These are phyloP conservation scores for Matsumurasca onukii DNA, from an alignment of 1,140 invertebrate species.

Conservation along the genomic window DNA sequence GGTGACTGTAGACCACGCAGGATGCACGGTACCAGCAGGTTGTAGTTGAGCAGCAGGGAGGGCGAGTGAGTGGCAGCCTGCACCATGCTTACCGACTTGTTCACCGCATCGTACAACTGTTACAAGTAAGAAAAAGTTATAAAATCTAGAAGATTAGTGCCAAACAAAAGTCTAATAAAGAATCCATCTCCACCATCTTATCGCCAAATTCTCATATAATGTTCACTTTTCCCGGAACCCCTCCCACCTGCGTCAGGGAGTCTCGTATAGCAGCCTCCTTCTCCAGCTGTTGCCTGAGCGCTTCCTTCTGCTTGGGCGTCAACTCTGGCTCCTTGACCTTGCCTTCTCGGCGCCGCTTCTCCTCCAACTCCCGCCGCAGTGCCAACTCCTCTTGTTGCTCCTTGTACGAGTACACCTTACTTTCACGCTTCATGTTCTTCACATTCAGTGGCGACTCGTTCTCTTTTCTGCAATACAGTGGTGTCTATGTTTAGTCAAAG, in stretches of 20 bases:
- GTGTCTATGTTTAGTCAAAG: no score
- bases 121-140: conserved; percentile 14
- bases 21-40: conserved; percentile 61
- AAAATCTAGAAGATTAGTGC: not conserved
- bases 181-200: not conserved
- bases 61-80: conserved; percentile 54
- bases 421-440: conserved; percentile 93
- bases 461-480: conserved; percentile 52
- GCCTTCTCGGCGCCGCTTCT: conserved; percentile 85
- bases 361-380: conserved; percentile 87
- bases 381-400: conserved; percentile 95
- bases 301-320: conserved; percentile 92
- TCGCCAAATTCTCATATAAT: not conserved
- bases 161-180: not conserved
- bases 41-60: conserved; percentile 38
- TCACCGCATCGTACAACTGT: conserved; percentile 36
- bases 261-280: conserved; percentile 80
- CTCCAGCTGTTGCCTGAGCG: conserved; percentile 79
- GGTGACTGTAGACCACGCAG: conserved; percentile 66
- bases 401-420: conserved; percentile 95
- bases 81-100: conserved; percentile 59
- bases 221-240: not conserved
- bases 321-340: conserved; percentile 74
- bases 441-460: conserved; percentile 61
- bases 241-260: conserved; percentile 61